phyloP scores from a whole-genome alignment of 92 coral and sea anemone genomes.

The Porites evermanni region DNA sequence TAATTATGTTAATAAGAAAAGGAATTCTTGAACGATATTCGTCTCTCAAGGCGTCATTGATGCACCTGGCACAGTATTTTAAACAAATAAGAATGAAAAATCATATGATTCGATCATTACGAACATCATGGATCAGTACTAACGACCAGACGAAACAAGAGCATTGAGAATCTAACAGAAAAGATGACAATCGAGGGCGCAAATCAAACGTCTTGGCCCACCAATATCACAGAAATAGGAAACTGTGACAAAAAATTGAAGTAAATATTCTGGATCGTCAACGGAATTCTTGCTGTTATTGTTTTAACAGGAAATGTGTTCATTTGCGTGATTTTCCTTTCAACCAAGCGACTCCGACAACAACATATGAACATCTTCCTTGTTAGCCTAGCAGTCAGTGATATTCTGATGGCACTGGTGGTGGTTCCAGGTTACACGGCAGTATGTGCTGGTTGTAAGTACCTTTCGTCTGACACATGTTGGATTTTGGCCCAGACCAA shows the following conservation, averaged over 20 bases:
- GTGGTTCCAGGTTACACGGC: constrained; percentile 72
- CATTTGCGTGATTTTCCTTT: constrained; percentile 70
- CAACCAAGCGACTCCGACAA: constrained; percentile 59
- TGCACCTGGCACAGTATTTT: too few relatives aligned
- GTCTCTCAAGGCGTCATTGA: too few relatives aligned
- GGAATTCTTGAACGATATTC: too few relatives aligned
- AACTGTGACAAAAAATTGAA: constrained; percentile 39
- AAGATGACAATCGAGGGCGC: neutral
- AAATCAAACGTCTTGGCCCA: neutral
- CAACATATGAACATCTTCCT: constrained; percentile 68
- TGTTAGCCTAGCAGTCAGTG: constrained; percentile 72
- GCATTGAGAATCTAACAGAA: neutral
- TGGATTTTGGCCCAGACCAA: constrained; percentile 72
- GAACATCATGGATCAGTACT: too few relatives aligned
- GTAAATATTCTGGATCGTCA: constrained; percentile 51
- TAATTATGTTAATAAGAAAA: too few relatives aligned
- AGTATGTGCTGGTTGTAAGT: constrained; percentile 61
- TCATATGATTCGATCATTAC: too few relatives aligned
- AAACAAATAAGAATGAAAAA: too few relatives aligned
- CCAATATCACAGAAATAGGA: neutral
- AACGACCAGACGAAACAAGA: neutral
- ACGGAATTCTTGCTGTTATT: constrained; percentile 53
- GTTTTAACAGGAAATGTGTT: constrained; percentile 67
- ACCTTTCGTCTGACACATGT: constrained; percentile 27
- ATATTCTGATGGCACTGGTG: constrained; percentile 59